Evolutionary conservation across 2,113 vertebrate genomes (phyloP), one percentile per base, ranked within the genome.

Genomic region (Oplegnathus fasciatus): DNA sequence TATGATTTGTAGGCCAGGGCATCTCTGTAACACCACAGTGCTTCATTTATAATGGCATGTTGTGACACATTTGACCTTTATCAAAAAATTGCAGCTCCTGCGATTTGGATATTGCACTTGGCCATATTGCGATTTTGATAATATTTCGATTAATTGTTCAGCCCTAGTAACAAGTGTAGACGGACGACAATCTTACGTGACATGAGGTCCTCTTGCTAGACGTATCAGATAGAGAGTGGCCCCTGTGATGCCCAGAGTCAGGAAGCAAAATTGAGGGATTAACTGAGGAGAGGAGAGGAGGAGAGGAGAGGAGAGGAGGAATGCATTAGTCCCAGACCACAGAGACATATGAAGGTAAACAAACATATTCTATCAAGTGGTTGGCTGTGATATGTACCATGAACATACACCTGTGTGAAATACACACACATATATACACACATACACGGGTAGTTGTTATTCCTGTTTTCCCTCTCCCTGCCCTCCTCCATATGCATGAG

Each of bases 401-500:
- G 54, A 87, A 74, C 69, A 87, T 69, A 78, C 68, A 75, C 80
- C 0, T 62, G 54, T 86, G 81, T 83, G 66, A 83, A 42, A 84
- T 40, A 62, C 76, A 84, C 37, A 78, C 60, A 61, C 50, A 80
- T 58, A 75, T 57, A 88, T 1, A 55, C 69, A 82, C 62, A 64
- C 46, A 68, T 4, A 79, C 68, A 84, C 55, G 1, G 67, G 68
- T 92, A 83, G 85, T 91, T 94, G 89, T 90, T 94, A 91, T 95
- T 95, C 86, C 75, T 88, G 86, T 91, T 91, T 91, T 86, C 68
- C 64, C 84, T 87, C 88, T 86, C 62, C 73, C 76, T 84, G 85
- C 83, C 84, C 94, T 95, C 86, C 78, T 96, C 84, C 92, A 95
- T 95, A 95, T 95, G 93, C 85, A 95, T 96, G 93, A 94, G 93